phyloP scores from a whole-genome alignment of 2,888 invertebrate species.

The Nomada flava region DNA sequence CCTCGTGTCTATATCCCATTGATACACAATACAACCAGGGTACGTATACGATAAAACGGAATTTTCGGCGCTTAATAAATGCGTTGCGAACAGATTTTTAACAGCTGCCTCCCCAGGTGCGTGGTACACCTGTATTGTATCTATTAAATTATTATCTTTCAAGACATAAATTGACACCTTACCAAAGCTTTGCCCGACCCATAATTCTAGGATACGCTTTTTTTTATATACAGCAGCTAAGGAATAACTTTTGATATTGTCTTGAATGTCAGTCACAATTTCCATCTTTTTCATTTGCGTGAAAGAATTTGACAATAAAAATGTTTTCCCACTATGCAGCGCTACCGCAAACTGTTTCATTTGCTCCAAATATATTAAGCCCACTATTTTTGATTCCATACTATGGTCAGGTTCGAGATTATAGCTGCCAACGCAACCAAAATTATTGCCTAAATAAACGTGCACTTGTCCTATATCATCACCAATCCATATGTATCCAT shows the following conservation, averaged over 20 bases:
- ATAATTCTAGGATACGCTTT: slow-evolving; percentile 88
- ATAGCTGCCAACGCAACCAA: slow-evolving; percentile 81
- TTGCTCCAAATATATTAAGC: slow-evolving; percentile 88
- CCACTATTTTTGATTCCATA: slow-evolving; percentile 88
- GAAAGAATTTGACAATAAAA: slow-evolving; percentile 79
- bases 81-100: slow-evolving; percentile 88
- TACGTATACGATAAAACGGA: slow-evolving; percentile 93
- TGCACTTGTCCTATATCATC: slow-evolving; percentile 94
- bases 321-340: slow-evolving; percentile 89
- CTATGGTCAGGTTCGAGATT: slow-evolving; percentile 88
- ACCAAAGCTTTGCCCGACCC: slow-evolving; percentile 95
- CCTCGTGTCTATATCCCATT: slow-evolving; percentile 91
- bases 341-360: slow-evolving; percentile 93
- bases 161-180: slow-evolving; percentile 92
- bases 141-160: slow-evolving; percentile 84
- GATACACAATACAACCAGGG: slow-evolving; percentile 95
- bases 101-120: slow-evolving; percentile 85
- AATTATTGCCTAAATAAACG: slow-evolving; percentile 88
- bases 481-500: slow-evolving; percentile 94
- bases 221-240: slow-evolving; percentile 79
- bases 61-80: slow-evolving; percentile 88
- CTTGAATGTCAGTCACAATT: slow-evolving; percentile 80
- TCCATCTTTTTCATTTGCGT: slow-evolving; percentile 81
- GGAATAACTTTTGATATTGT: slow-evolving; percentile 79
- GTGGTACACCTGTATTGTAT: slow-evolving; percentile 90